Base-by-base conservation (phyloP, 1,140 invertebrate species). In the Rhagoletis pomonella region DNA sequence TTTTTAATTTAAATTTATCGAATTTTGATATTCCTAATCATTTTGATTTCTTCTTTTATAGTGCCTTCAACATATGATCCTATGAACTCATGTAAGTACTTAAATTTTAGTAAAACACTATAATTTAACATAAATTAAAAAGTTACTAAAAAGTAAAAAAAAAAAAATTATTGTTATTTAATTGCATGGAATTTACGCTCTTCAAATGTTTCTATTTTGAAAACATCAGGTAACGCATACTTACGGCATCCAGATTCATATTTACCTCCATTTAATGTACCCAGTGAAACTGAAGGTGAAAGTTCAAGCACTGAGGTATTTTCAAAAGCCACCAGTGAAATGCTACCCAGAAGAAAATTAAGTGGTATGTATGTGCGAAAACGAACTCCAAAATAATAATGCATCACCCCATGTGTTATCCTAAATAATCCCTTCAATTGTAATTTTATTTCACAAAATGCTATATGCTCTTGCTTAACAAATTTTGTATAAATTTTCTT, bases 201-300 rank as follows among this genome's bases (percentile, higher is more conserved):
- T 44, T 62, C 29, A 81, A 86, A 42, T 58, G 55, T 84, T 29
- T 29, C 12, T 69, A n/a, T 87, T 85, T 87, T 58, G 59, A 7
- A 3, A 85, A 89, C 85, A 85, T 88, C 87, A 95, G 94, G 96
- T 87, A 95, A 95, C 89, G 96, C 96, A 91, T 97, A 97, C 93
- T 94, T 97, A 89, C 95, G 96, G 88, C 96, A 98, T 94, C 97
- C 96, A 69, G 97, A 98, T 93, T 95, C 96, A 86, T 98, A 98
- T 93, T 94, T 98, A 90, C 97, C 97, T 62, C 94, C 95, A 88
- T 96, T 96, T 90, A 96, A 95, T 90, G 95, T 96, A 87, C 95
- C 95, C 90, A 95, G 95, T 90, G 95, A 95, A 92, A 95, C 94
- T 87, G 96, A 96, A 89, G 95, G 94, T 88, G 95, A 95, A 89